Evolutionary conservation across 2,797 vertebrate species (phyloP).

Genomic region (Hemitrygon akajei): DNA sequence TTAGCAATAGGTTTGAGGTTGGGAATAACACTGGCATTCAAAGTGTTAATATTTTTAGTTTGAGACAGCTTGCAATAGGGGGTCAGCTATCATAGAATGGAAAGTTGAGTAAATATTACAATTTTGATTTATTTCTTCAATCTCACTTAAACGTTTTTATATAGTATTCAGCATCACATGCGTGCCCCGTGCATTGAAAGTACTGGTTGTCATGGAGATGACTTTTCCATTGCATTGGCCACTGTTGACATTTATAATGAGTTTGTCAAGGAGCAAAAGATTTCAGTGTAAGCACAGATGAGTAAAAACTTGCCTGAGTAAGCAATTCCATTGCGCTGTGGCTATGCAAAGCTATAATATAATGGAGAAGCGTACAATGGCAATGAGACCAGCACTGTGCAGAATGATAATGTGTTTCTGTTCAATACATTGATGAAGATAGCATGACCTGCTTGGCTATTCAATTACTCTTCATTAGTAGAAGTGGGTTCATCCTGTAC

Average conservation of each 20-base stretch:
- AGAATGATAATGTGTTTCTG: neutral
- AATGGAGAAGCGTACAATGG: neutral
- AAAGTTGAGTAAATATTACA: slow-evolving; percentile 27
- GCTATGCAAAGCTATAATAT: neutral
- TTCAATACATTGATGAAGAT: neutral
- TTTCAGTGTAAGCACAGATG: neutral
- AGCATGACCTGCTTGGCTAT: neutral
- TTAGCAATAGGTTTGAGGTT: neutral
- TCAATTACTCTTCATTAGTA: slow-evolving; percentile 18
- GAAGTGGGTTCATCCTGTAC: neutral
- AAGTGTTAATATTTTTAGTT: neutral
- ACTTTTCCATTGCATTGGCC: slow-evolving; percentile 2
- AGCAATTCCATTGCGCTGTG: neutral
- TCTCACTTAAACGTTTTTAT: slow-evolving; percentile 13
- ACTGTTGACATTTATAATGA: slow-evolving; percentile 19
- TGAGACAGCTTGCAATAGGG: neutral
- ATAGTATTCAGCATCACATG: neutral
- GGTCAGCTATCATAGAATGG: neutral
- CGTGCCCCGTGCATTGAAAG: neutral
- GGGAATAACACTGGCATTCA: neutral
- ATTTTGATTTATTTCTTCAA: neutral
- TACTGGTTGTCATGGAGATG: neutral
- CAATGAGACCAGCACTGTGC: neutral
- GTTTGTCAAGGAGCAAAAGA: slow-evolving; percentile 15
- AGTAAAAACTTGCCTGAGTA: neutral